Evolutionary conservation across 2,888 invertebrate genomes (phyloP).

Genomic region (Conchocele bisecta): DNA sequence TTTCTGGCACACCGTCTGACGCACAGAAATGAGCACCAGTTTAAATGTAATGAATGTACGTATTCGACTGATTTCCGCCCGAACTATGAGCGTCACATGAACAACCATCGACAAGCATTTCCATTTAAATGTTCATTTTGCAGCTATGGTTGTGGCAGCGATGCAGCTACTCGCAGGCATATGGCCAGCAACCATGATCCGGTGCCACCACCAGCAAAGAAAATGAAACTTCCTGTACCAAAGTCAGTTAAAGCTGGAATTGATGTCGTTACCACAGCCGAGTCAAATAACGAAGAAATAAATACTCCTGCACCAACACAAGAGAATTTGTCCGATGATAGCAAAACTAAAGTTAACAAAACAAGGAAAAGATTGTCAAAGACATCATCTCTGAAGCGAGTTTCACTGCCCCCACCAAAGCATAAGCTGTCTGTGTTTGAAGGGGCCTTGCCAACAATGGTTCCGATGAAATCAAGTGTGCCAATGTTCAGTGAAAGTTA

Average conservation of each 20-base stretch:
- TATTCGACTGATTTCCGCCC: constrained; percentile 95
- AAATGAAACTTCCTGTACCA: constrained; percentile 17
- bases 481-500: no score
- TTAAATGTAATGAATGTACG: constrained; percentile 96
- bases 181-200: constrained; percentile 70
- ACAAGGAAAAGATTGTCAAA: no score
- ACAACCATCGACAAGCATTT: constrained; percentile 65
- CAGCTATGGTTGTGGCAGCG: constrained; percentile 75
- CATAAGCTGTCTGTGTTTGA: no score
- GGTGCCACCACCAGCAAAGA: constrained; percentile 28
- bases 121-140: constrained; percentile 76
- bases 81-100: constrained; percentile 95
- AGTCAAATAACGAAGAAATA: no score
- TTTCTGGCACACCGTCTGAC: constrained; percentile 89
- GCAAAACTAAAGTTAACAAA: no score
- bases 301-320: no score
- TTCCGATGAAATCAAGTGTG: no score
- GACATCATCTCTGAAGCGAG: no score
- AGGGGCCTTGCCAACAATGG: no score
- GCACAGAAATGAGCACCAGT: constrained; percentile 62
- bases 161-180: constrained; percentile 77
- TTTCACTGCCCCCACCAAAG: no score
- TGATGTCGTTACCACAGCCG: no score
- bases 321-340: no score
- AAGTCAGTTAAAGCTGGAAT: constrained; percentile 11